Percentiles rank a stretch among this genome's conserved stretches.
Conservation (phyloP, 1,140 invertebrate species). For the Octopus sinensis region DNA sequence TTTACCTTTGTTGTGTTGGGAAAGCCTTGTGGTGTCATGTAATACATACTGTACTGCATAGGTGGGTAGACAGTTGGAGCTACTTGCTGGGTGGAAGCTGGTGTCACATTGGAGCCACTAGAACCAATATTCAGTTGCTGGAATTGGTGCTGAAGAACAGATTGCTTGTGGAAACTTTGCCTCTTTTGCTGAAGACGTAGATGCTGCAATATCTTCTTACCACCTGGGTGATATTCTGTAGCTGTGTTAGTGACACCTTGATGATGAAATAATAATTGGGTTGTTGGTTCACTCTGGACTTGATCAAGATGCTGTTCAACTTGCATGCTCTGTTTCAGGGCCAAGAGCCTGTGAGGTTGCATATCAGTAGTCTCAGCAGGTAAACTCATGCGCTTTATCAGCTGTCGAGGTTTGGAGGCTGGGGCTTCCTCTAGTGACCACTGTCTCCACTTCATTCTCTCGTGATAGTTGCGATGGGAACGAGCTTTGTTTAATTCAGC, state of each 20-base stretch:
- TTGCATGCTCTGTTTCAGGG: constrained; percentile 50
- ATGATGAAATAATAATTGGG: constrained; percentile 22
- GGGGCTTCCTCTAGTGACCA: constrained; percentile 42
- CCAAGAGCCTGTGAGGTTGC: constrained; percentile 50
- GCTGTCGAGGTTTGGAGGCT: constrained; percentile 44
- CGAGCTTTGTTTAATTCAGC: constrained; percentile 17
- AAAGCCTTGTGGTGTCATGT: not conserved
- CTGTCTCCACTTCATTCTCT: constrained; percentile 35
- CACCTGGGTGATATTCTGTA: not conserved
- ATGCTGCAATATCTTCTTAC: constrained; percentile 60
- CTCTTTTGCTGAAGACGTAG: constrained; percentile 77
- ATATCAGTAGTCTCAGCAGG: constrained; percentile 58
- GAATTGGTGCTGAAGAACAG: constrained; percentile 63
- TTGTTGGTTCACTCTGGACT: constrained; percentile 12
- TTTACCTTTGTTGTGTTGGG: not conserved
- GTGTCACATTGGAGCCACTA: constrained; percentile 5
- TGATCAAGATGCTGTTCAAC: constrained; percentile 44
- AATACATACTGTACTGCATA: constrained; percentile 2
- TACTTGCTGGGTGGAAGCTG: not conserved
- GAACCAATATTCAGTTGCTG: constrained; percentile 48
- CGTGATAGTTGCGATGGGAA: constrained; percentile 29
- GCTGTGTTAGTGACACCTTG: constrained; percentile 7
- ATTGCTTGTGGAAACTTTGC: constrained; percentile 77
- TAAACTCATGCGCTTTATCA: constrained; percentile 69
- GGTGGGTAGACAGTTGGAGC: not conserved